Evolutionary conservation across 2,113 vertebrate genomes (phyloP).

Genomic region (Ascaphus truei): DNA sequence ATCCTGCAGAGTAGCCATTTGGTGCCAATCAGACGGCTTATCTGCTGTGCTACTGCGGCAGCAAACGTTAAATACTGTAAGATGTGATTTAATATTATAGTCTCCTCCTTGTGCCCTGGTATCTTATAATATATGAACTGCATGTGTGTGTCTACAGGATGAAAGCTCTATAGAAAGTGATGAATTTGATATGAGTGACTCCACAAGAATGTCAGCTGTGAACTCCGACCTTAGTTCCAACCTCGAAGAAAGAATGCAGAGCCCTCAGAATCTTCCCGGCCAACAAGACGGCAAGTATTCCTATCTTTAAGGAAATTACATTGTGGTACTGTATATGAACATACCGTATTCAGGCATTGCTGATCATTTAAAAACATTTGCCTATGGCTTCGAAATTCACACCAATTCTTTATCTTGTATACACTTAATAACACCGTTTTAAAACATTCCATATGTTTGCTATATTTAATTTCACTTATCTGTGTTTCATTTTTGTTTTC

Average conservation of each 20-base stretch:
- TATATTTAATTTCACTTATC: too few species aligned
- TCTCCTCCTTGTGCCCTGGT: not conserved
- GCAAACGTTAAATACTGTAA: not conserved
- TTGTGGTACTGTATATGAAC: too few species aligned
- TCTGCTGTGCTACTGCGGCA: not conserved
- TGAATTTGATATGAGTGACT: slow-evolving; percentile 81
- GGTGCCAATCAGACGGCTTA: not conserved
- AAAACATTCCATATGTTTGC: too few species aligned
- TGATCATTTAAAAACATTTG: too few species aligned
- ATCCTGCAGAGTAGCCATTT: not conserved
- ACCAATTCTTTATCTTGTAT: too few species aligned
- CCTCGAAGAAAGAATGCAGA: slow-evolving; percentile 78
- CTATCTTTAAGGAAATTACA: too few species aligned
- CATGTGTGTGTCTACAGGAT: slow-evolving; percentile 57
- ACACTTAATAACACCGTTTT: too few species aligned
- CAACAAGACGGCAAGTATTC: slow-evolving; percentile 74
- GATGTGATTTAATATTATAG: not conserved
- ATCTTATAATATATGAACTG: not conserved
- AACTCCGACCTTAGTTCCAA: slow-evolving; percentile 81
- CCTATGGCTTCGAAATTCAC: too few species aligned
- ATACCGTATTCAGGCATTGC: too few species aligned
- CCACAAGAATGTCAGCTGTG: slow-evolving; percentile 78
- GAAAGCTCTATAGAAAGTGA: slow-evolving; percentile 81
- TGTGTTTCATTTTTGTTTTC: too few species aligned
- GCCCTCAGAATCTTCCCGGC: slow-evolving; percentile 71